Conservation (phyloP, 37 sponge, comb jelly and placozoan genomes). For the Theonella swinhoei region DNA sequence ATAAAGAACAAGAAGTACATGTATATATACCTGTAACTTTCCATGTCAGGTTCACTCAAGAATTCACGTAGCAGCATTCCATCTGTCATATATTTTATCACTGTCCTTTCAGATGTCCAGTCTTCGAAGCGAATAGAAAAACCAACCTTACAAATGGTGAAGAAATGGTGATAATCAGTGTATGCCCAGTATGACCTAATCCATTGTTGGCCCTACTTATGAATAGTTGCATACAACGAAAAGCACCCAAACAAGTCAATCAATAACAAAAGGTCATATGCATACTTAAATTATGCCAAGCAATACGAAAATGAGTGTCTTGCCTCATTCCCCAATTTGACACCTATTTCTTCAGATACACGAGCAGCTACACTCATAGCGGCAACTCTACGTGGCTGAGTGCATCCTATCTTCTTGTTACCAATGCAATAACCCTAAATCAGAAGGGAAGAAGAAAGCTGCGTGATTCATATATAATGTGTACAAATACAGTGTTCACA, state of each 20-base stretch:
- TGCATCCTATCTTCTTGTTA: constrained; percentile 93
- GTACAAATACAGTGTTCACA: too few relatives aligned
- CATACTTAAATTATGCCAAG: too few relatives aligned
- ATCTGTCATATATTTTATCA: constrained; percentile 98
- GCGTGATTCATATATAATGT: not conserved
- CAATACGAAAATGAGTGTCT: too few relatives aligned
- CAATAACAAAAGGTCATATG: too few relatives aligned
- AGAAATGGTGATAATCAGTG: too few relatives aligned
- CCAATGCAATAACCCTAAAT: constrained; percentile 77
- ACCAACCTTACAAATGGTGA: constrained; percentile 78
- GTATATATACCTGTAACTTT: constrained; percentile 68
- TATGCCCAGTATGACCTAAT: too few relatives aligned
- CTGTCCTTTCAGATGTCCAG: constrained; percentile 97
- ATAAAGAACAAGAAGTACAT: too few relatives aligned
- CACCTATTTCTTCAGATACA: constrained; percentile 94
- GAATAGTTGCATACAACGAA: too few relatives aligned
- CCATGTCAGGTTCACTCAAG: constrained; percentile 96
- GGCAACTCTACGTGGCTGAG: constrained; percentile 98
- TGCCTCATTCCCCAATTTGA: constrained; percentile 96
- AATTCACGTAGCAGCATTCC: constrained; percentile 99
- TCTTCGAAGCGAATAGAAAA: constrained; percentile 99
- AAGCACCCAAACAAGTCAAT: too few relatives aligned
- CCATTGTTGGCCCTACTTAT: too few relatives aligned
- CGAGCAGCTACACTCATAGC: constrained; percentile 99
- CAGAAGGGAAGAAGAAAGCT: not conserved